Base-by-base conservation (phyloP, 2,113 vertebrate genomes). In the Chamaetylas fuelleborni region DNA sequence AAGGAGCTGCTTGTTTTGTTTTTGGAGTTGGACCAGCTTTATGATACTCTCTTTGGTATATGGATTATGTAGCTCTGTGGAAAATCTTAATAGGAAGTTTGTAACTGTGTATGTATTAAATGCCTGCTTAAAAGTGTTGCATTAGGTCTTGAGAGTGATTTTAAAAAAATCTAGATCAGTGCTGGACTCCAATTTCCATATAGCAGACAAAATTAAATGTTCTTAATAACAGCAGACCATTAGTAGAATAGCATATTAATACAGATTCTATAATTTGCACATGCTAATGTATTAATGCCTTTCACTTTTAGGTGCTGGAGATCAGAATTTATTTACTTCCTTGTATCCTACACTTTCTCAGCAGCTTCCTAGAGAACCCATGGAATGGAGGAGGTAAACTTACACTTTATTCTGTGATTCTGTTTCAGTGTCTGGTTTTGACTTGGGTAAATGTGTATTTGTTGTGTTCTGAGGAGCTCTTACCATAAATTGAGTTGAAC, bases 301-400 rank as follows among this genome's bases (percentile, higher is more conserved):
- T 90, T 96, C 47, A n/a, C 25, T 80, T 58, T 81, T 92, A 99
- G 99, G 99, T 98, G 99, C 99, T 93, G 99, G 99, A 97, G 99
- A 99, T 97, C 99, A 99, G 98, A 98, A 95, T 88, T 98, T 99
- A 95, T 99, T 99, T 90, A 98, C 98, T 28, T 98, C 99, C 78
- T 93, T 99, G 29, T 99, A 99, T 93, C 98, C 98, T 36, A 98
- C 98, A 3, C 98, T 99, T 94, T 99, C 99, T 92, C 99, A 99
- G 95, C 99, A 99, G 93, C 99, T 99, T 94, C 99, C 99, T 71
- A 97, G 98, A 95, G 99, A 99, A 88, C 99, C 99, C 11, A 99
- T 99, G 99, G 99, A 99, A 94, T 99, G 99, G 99, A 99, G 99
- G 92, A 98, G 99, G 99, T 99, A 96, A 86, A 48, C 9, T 72